Evolutionary conservation across 2,797 vertebrate species (phyloP).

Genomic region (Champsocephalus gunnari): DNA sequence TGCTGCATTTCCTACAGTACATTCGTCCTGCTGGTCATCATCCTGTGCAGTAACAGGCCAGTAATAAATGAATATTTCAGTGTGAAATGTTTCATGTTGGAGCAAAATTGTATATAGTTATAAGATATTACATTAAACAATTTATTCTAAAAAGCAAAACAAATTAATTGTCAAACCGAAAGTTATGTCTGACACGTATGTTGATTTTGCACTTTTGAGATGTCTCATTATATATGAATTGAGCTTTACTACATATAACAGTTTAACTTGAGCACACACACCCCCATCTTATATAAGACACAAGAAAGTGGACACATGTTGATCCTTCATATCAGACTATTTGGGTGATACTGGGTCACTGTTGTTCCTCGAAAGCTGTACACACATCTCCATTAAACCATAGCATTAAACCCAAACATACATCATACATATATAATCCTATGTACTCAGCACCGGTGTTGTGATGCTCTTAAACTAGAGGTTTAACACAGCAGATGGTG

Average conservation of each 20-base stretch:
- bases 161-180: neutral
- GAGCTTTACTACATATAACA: too few relatives aligned
- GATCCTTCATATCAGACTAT: neutral
- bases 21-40: neutral
- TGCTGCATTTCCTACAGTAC: conserved; percentile 1
- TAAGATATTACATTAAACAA: neutral
- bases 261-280: too few relatives aligned
- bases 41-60: neutral
- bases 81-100: neutral
- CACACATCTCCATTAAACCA: conserved; percentile 11
- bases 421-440: conserved; percentile 33
- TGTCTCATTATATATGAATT: too few relatives aligned
- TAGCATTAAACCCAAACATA: conserved; percentile 4
- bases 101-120: neutral
- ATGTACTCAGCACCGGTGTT: conserved; percentile 13
- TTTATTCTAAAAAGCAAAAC: neutral
- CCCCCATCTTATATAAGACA: neutral
- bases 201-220: too few relatives aligned
- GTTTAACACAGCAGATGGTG: conserved; percentile 34
- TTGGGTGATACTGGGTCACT: conserved; percentile 9
- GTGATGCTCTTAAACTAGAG: conserved; percentile 30
- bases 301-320: neutral
- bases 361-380: neutral
- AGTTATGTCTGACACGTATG: neutral
- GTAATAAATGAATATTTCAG: neutral